A percentile compares a stretch with the other conserved stretches of the same genome.
Conservation (phyloP, 2,888 invertebrate genomes). For the Chironomus riparius region DNA sequence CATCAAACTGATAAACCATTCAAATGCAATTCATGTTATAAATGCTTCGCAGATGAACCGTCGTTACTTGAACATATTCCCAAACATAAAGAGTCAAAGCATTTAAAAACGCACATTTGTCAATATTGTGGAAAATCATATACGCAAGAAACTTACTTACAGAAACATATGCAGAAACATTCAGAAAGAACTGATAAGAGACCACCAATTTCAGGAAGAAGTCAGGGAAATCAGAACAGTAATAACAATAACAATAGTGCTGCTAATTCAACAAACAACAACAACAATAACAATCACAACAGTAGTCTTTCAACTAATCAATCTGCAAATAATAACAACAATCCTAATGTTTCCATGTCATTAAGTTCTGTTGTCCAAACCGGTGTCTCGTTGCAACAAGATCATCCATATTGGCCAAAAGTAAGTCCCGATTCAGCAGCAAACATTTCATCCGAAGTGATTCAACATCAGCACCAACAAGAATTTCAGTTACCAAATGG, state of each 20-base stretch:
- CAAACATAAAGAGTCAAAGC: constrained; percentile 98
- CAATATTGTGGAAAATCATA: constrained; percentile 99
- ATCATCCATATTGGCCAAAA: constrained; percentile 79
- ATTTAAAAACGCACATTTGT: constrained; percentile 98
- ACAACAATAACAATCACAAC: neutral
- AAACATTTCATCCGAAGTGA: constrained; percentile 50
- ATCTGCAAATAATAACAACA: neutral
- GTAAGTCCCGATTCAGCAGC: constrained; percentile 70
- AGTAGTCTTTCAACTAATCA: constrained; percentile 28
- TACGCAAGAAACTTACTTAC: constrained; percentile 98
- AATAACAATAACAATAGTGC: neutral
- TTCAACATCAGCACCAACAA: constrained; percentile 51
- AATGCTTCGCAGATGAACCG: constrained; percentile 97
- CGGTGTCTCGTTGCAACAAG: constrained; percentile 34
- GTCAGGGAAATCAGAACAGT: constrained; percentile 23
- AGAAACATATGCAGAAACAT: constrained; percentile 99
- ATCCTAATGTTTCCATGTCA: neutral
- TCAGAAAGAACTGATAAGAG: constrained; percentile 85
- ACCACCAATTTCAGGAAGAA: constrained; percentile 61
- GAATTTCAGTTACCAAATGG: constrained; percentile 42
- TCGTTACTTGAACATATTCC: constrained; percentile 98
- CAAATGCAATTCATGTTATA: constrained; percentile 99
- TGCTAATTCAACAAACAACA: neutral
- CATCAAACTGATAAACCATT: constrained; percentile 99
- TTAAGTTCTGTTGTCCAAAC: too few relatives aligned